phyloP scores from a whole-genome alignment of 2,113 vertebrate genomes.

The Haemorhous mexicanus region DNA sequence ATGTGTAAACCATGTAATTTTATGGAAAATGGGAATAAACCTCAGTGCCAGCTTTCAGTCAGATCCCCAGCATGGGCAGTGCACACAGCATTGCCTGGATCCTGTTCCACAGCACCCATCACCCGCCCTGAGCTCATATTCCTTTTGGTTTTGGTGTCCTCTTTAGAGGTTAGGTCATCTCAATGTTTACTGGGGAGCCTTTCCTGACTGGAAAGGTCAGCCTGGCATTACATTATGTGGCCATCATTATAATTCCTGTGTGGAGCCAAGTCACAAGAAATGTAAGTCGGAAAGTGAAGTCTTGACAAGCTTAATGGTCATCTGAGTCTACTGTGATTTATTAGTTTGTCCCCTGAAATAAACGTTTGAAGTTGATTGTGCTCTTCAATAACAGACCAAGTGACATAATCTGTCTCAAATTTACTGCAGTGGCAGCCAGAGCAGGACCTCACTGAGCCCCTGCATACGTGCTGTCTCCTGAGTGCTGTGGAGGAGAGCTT shows the following conservation, averaged over 20 bases:
- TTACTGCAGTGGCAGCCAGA: background rate
- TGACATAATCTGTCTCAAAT: conserved; percentile 1
- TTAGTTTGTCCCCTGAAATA: background rate
- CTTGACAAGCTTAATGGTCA: background rate
- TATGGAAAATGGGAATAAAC: background rate
- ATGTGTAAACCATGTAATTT: background rate
- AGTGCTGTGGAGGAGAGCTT: background rate
- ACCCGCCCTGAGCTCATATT: background rate
- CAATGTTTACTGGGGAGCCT: background rate
- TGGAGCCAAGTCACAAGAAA: background rate
- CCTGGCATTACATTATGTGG: background rate
- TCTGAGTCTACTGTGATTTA: conserved; percentile 11
- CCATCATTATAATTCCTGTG: background rate
- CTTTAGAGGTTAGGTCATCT: background rate
- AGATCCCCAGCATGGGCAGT: background rate
- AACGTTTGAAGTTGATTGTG: background rate
- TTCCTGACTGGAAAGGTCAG: background rate
- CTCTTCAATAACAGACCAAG: background rate
- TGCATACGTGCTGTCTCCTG: background rate
- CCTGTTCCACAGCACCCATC: background rate
- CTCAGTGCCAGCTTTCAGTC: fast-evolving
- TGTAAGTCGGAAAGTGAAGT: background rate
- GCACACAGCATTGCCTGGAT: background rate
- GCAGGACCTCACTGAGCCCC: background rate
- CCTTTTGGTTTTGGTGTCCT: background rate